phyloP scores from a whole-genome alignment of 2,797 vertebrate species.

The Menidia menidia region DNA sequence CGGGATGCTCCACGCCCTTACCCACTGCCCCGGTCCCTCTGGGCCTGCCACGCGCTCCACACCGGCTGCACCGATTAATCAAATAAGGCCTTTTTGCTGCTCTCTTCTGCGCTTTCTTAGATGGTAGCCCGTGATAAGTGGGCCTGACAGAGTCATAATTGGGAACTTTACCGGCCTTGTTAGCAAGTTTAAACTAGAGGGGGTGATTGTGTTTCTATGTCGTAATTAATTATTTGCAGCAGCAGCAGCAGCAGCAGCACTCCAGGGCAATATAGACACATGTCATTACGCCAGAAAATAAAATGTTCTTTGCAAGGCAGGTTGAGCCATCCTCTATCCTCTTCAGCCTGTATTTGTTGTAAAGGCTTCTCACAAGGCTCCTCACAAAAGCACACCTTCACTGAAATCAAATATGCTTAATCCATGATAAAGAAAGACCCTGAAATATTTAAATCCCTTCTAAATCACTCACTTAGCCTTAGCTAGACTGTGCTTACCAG shows the following conservation, averaged over 20 bases:
- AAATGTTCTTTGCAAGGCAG: constrained; percentile 13
- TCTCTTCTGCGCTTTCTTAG: constrained; percentile 59
- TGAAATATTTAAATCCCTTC: no score
- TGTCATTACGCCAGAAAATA: constrained; percentile 23
- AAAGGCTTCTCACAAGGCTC: no score
- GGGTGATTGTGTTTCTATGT: constrained; percentile 45
- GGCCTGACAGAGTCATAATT: constrained; percentile 70
- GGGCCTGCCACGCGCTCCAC: constrained; percentile 74
- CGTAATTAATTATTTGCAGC: constrained; percentile 66
- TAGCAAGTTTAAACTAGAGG: constrained; percentile 61
- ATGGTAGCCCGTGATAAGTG: constrained; percentile 60
- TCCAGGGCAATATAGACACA: constrained; percentile 27
- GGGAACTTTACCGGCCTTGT: constrained; percentile 63
- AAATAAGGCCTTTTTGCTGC: constrained; percentile 72
- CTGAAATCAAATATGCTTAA: no score
- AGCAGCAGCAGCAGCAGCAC: constrained; percentile 37
- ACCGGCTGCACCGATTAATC: constrained; percentile 81
- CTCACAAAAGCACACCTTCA: no score
- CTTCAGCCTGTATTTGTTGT: neutral
- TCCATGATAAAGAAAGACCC: no score
- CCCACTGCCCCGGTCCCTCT: constrained; percentile 60
- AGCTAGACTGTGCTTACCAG: no score
- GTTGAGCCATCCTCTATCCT: constrained; percentile 9
- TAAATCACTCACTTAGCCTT: no score
- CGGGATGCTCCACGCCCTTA: constrained; percentile 41